Evolutionary conservation across 2,888 invertebrate species (phyloP).

Genomic region (Ormyrus pomaceus): DNA sequence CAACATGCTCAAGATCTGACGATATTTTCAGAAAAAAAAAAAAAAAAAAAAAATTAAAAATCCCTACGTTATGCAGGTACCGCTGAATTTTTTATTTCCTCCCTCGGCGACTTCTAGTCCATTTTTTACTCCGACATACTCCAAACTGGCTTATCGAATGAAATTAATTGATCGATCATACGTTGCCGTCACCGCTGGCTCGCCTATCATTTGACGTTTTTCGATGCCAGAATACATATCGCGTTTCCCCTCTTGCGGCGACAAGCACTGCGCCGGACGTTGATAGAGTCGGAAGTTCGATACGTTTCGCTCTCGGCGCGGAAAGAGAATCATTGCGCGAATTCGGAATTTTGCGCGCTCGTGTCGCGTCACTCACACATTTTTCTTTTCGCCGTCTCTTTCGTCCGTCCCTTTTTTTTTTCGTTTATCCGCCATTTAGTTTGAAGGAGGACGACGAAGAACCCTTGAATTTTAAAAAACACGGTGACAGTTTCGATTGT

Average conservation of each 20-base stretch:
- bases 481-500: neutral
- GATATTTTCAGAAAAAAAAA: too few species aligned
- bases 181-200: neutral
- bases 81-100: too few species aligned
- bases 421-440: too few species aligned
- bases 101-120: too few species aligned
- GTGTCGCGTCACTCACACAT: too few species aligned
- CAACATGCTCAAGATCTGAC: too few species aligned
- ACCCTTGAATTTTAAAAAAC: neutral
- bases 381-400: too few species aligned
- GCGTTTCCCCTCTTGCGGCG: slow-evolving; percentile 27
- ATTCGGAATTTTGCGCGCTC: neutral
- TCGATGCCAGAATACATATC: neutral
- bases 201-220: slow-evolving; percentile 1
- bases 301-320: neutral
- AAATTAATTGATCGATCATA: slow-evolving; percentile 27
- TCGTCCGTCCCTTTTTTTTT: too few species aligned
- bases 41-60: too few species aligned
- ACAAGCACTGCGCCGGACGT: slow-evolving; percentile 4
- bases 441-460: neutral
- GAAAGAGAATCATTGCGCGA: neutral
- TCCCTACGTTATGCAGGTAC: too few species aligned
- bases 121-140: too few species aligned
- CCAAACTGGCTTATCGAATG: neutral
- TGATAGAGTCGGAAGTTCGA: slow-evolving; percentile 20